A percentile compares a stretch with the other conserved stretches of the same genome.
These are phyloP conservation scores for Idaea biselata DNA, from an alignment of 2,888 invertebrate genomes.

Conservation along the genomic window DNA sequence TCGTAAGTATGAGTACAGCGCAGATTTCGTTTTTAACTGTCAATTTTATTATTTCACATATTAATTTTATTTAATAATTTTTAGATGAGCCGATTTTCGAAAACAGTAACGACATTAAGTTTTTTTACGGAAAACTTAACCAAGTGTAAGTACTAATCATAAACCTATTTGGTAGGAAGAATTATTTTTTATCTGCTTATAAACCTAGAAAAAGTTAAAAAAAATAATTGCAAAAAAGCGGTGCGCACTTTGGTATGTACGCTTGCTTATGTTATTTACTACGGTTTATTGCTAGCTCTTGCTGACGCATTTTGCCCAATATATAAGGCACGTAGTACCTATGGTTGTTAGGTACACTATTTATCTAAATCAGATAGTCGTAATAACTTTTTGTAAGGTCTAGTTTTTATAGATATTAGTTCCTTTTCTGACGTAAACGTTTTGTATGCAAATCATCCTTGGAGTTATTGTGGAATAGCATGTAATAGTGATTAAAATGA, in stretches of 20 bases:
- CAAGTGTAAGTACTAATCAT: constrained; percentile 44
- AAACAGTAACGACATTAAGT: constrained; percentile 39
- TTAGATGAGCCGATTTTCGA: constrained; percentile 56
- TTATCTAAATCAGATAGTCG: neutral
- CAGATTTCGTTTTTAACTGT: too few relatives aligned
- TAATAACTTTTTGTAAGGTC: neutral
- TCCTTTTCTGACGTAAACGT: neutral
- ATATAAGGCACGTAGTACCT: neutral
- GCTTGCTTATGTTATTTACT: neutral
- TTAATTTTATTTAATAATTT: constrained; percentile 24
- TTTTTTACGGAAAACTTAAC: constrained; percentile 46
- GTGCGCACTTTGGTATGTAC: neutral
- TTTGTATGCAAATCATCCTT: neutral
- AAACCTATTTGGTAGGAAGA: neutral
- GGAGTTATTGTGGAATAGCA: neutral
- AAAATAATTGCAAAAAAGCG: neutral
- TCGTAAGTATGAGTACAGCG: constrained; percentile 44
- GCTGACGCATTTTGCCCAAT: neutral
- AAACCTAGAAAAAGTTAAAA: too few relatives aligned
- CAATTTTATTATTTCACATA: too few relatives aligned
- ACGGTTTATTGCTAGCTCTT: neutral
- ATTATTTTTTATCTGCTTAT: neutral
- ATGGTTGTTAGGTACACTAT: neutral
- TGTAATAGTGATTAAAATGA: constrained; percentile 3
- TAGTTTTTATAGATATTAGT: neutral